Evolutionary conservation across 2,888 invertebrate species (phyloP).

Genomic region (Asteroscopus sphinx): DNA sequence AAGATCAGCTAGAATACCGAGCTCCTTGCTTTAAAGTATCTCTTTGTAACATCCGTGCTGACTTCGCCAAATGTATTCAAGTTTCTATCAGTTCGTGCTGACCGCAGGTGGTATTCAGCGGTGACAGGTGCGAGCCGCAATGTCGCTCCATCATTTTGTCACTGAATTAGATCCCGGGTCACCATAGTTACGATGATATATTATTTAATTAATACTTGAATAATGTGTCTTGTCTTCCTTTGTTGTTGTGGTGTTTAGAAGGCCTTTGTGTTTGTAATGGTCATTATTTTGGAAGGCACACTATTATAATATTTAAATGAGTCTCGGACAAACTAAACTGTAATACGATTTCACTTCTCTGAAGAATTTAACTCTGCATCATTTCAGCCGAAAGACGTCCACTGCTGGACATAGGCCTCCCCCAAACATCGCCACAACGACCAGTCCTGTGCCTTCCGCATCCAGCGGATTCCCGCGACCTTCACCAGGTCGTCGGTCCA

Average conservation of each 20-base stretch:
- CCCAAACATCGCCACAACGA: no score
- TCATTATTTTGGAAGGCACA: no score
- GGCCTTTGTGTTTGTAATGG: background rate
- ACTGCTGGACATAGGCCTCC: no score
- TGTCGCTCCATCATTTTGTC: slow-evolving; percentile 50
- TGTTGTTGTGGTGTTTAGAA: background rate
- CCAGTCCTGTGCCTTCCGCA: no score
- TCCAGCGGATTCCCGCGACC: no score
- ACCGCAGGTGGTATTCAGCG: slow-evolving; percentile 44
- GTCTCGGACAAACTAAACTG: no score
- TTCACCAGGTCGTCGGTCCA: no score
- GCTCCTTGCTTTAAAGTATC: slow-evolving; percentile 9
- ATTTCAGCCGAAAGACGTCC: no score
- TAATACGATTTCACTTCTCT: no score
- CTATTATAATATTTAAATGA: no score
- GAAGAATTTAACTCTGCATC: no score
- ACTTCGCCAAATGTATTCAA: slow-evolving; percentile 12
- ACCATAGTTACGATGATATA: slow-evolving; percentile 34
- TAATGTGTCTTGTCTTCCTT: slow-evolving; percentile 14
- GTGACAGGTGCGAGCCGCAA: slow-evolving; percentile 42
- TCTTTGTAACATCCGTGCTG: slow-evolving; percentile 10
- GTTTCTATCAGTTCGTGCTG: slow-evolving; percentile 16
- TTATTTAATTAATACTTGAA: slow-evolving; percentile 45
- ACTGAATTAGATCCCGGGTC: slow-evolving; percentile 37
- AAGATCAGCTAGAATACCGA: slow-evolving; percentile 23